Conservation (phyloP, 1,140 invertebrate genomes). For the Scaptomyza hsui region DNA sequence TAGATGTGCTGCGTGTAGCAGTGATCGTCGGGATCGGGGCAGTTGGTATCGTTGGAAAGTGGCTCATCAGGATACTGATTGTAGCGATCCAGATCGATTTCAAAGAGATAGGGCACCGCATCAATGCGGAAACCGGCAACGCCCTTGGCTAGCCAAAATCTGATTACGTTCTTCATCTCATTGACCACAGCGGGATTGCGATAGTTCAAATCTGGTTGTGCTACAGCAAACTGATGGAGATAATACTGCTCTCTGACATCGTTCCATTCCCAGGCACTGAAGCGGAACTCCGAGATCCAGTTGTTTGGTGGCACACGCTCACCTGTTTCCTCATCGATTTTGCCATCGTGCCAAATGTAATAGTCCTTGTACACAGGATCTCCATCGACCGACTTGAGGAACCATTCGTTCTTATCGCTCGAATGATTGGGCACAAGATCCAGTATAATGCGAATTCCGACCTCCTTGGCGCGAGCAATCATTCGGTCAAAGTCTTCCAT, state of each 20-base stretch:
- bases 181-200: constrained; percentile 85
- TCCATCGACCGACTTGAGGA: constrained; percentile 86
- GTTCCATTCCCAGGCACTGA: constrained; percentile 86
- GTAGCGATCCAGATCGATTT: constrained; percentile 84
- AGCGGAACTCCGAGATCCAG: constrained; percentile 85
- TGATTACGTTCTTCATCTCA: constrained; percentile 87
- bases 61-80: constrained; percentile 87
- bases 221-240: constrained; percentile 86
- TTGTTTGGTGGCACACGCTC: constrained; percentile 85
- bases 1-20: constrained; percentile 87
- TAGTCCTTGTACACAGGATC: constrained; percentile 87
- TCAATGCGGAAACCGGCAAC: constrained; percentile 90
- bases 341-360: constrained; percentile 89
- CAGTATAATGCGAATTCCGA: constrained; percentile 87
- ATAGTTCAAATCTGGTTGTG: constrained; percentile 90
- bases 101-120: constrained; percentile 86
- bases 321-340: constrained; percentile 66
- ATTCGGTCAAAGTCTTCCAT: constrained; percentile 89
- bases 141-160: constrained; percentile 89
- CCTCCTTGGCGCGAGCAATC: constrained; percentile 85
- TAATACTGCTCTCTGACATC: constrained; percentile 86
- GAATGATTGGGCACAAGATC: constrained; percentile 91
- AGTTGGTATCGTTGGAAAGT: constrained; percentile 80
- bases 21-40: constrained; percentile 84
- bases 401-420: constrained; percentile 90